These are phyloP conservation scores for Ctenosaura bakeri DNA, from an alignment of 2,797 vertebrate species.

Conservation along the genomic window DNA sequence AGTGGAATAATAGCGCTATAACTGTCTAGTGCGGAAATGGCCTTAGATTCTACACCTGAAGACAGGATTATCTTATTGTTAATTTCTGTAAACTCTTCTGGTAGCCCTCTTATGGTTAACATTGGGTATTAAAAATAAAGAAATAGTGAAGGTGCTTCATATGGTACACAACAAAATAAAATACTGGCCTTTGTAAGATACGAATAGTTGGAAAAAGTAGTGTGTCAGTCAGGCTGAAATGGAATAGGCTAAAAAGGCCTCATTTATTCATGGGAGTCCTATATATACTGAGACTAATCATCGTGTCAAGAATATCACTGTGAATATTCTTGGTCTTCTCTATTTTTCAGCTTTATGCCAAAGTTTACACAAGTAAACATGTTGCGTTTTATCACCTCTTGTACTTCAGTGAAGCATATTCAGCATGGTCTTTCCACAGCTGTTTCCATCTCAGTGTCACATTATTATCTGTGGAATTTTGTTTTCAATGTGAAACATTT, in stretches of 20 bases:
- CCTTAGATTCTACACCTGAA: background rate
- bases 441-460: background rate
- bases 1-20: too few species aligned
- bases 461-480: background rate
- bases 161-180: background rate
- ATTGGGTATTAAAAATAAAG: background rate
- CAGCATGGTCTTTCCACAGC: background rate
- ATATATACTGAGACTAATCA: background rate
- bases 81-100: background rate
- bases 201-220: background rate
- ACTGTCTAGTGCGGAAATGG: too few species aligned
- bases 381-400: slow-evolving; percentile 34
- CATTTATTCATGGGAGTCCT: background rate
- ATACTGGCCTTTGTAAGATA: background rate
- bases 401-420: background rate
- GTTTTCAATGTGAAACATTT: background rate
- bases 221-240: background rate
- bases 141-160: background rate
- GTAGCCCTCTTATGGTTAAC: background rate
- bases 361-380: slow-evolving; percentile 28
- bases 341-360: slow-evolving; percentile 19
- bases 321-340: slow-evolving; percentile 8
- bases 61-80: background rate
- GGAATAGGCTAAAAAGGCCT: background rate
- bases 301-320: background rate